Evolutionary conservation across 1,140 invertebrate species (phyloP), one percentile per base, ranked within the genome.

Genomic region (Teleopsis dalmanni): DNA sequence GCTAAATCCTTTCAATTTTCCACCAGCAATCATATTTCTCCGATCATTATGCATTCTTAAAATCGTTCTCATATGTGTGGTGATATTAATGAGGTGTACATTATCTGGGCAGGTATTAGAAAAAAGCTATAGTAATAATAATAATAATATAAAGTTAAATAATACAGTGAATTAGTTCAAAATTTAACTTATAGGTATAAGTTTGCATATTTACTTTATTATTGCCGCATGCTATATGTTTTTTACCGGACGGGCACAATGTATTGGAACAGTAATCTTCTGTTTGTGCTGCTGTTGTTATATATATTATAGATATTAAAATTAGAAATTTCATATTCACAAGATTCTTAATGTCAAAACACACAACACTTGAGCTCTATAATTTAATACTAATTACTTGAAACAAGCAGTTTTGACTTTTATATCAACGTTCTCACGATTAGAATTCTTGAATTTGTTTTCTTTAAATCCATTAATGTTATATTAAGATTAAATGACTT

Each of bases 21-120:
- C 51, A 19, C 33, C 25, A 26, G 51, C 51, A 25, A 52, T 19
- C 8, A 3, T 3, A 38, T 52, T 43, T 22, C 51, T 14, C 36
- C 23, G 25, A 2, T 21, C 26, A 40, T 52, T 52, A 22, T 52
- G 51, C 14, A 37, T n/a, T 37, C 14, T 6, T 14, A 37, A 37
- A 37, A 37, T 37, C 35, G 14, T 37, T 37, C 7, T 7, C 8
- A 37, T 37, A 7, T 9, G 6, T 37, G 35, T 7, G 6, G 7
- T 37, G 7, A 37, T n/a, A 19, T 37, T 14, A n/a, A 37, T 19
- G 13, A 29, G 27, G 7, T 13, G 7, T 29, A 13, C 27, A 29
- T 29, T 29, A 13, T 29, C 27, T 7, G 27, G 27, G 13, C 27
- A 29, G 13, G 7, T 13, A 13, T 13, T 29, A 8, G 7, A 7